Evolutionary conservation across 2,113 vertebrate genomes (phyloP), one percentile per base, ranked within the genome.

Genomic region (human (Homo sapiens)): DNA sequence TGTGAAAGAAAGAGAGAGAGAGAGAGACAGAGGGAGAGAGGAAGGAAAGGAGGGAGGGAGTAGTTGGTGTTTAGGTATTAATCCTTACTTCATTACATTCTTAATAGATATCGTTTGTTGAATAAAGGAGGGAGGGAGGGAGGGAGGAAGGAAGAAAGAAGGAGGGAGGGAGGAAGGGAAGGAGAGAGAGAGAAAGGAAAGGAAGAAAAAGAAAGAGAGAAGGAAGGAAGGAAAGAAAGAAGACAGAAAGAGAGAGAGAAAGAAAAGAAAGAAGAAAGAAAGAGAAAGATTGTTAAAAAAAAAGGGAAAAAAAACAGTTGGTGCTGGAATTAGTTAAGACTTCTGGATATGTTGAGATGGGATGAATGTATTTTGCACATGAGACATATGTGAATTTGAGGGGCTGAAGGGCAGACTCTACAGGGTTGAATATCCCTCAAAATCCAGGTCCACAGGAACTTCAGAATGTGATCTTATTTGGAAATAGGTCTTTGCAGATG

Each of bases 381-480:
- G n/a, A 68, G 38, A 73, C 3, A 18, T 35, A 20, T 55, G 5
- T 85, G 64, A 85, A 89, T 55, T 45, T 66, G 79, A 23, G 32
- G 89, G 50, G 45, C 76, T 17, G 55, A 18, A 38, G 59, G 14
- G 55, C 1, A 40, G 22, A 80, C 14, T 38, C 35, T 89, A 45
- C 14, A 40, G 72, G 14, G 0, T 40, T 73, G 25, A 93, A 79
- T 13, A 73, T 27, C 27, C 22, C 57, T 59, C 57, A 59, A 59
- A 59, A 52, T 76, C 27, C 45, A 35, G 55, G 45, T 45, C 20
- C 40, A 80, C 64, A 11, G 12, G 64, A 57, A 38, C 6, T 38
- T 90, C 38, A 80, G 73, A 85, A 93, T 80, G 66, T 64, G 45
- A 30, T 45, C 70, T 94, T 78, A 50, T 43, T 94, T 96, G 50